Percentiles rank a stretch among this genome's conserved stretches.
Evolutionary conservation across 2,888 invertebrate species (phyloP).

Genomic region (Hypselothyrea guttata): DNA sequence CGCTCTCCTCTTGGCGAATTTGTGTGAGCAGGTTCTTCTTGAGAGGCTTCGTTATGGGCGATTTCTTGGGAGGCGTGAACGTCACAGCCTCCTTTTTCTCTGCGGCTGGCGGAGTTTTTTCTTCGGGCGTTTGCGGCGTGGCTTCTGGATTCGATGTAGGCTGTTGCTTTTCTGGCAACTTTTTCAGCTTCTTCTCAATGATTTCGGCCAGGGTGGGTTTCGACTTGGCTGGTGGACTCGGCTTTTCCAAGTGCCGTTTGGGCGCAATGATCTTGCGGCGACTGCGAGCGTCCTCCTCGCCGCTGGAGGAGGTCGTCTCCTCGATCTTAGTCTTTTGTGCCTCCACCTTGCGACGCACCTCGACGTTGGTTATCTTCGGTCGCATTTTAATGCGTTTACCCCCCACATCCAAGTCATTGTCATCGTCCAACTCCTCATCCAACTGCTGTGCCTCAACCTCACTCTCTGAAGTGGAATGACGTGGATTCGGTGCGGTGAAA

Average conservation of each 20-base stretch:
- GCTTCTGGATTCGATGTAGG: not conserved
- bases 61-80: conserved; percentile 62
- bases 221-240: conserved; percentile 36
- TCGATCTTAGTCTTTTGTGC: conserved; percentile 72
- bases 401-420: conserved; percentile 77
- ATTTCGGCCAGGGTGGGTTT: conserved; percentile 77
- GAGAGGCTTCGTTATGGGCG: conserved; percentile 73
- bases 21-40: conserved; percentile 77
- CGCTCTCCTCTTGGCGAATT: conserved; percentile 70
- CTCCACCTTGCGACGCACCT: conserved; percentile 79
- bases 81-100: conserved; percentile 1
- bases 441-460: conserved; percentile 70
- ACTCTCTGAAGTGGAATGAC: conserved; percentile 78
- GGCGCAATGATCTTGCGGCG: conserved; percentile 66
- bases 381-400: conserved; percentile 81
- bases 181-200: conserved; percentile 78
- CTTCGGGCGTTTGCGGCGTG: not conserved
- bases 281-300: conserved; percentile 73
- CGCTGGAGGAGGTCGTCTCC: conserved; percentile 79
- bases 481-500: conserved; percentile 46
- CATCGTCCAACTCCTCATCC: conserved; percentile 43
- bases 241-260: conserved; percentile 59
- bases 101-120: conserved; percentile 16
- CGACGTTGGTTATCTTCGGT: conserved; percentile 72
- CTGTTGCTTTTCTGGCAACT: conserved; percentile 51